A percentile compares a stretch with the other conserved stretches of the same genome.
These are phyloP conservation scores for Phyllotreta striolata DNA, from an alignment of 2,888 invertebrate species.

Conservation along the genomic window DNA sequence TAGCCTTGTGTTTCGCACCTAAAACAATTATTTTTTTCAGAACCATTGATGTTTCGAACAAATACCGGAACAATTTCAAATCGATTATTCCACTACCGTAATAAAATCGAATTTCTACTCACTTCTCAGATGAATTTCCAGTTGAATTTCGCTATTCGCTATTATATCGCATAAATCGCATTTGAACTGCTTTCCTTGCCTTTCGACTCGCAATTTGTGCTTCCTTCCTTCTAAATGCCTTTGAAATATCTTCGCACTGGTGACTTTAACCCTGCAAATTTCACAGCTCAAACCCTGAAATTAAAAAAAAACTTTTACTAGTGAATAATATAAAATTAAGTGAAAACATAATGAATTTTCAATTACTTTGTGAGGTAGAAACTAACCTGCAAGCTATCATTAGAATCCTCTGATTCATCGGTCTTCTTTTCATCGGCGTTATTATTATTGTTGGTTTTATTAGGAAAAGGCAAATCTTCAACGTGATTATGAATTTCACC, in stretches of 20 bases:
- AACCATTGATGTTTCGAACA: slow-evolving; percentile 8
- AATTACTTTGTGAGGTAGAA: slow-evolving; percentile 5
- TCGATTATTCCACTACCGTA: too few relatives aligned
- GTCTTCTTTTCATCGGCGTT: slow-evolving; percentile 19
- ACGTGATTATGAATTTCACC: slow-evolving; percentile 47
- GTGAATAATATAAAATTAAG: background rate
- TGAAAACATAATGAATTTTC: background rate
- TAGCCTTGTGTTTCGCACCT: slow-evolving; percentile 52
- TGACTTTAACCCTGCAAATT: slow-evolving; percentile 58
- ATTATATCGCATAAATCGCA: slow-evolving; percentile 58
- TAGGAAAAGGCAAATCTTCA: slow-evolving; percentile 41
- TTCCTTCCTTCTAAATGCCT: slow-evolving; percentile 58
- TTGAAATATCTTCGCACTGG: slow-evolving; percentile 57
- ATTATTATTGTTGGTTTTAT: slow-evolving; percentile 28
- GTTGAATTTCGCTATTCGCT: slow-evolving; percentile 59
- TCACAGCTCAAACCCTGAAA: slow-evolving; percentile 54
- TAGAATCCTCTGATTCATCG: slow-evolving; percentile 14
- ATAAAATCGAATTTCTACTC: slow-evolving; percentile 41
- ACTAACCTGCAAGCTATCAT: slow-evolving; percentile 3
- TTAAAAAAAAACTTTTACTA: slow-evolving; percentile 12
- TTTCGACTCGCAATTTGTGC: slow-evolving; percentile 56
- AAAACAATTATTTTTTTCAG: slow-evolving; percentile 31
- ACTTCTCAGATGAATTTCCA: slow-evolving; percentile 59
- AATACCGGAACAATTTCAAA: too few relatives aligned
- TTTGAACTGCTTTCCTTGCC: slow-evolving; percentile 57